Conservation (phyloP, 2,113 vertebrate species). For the Procavia capensis region DNA sequence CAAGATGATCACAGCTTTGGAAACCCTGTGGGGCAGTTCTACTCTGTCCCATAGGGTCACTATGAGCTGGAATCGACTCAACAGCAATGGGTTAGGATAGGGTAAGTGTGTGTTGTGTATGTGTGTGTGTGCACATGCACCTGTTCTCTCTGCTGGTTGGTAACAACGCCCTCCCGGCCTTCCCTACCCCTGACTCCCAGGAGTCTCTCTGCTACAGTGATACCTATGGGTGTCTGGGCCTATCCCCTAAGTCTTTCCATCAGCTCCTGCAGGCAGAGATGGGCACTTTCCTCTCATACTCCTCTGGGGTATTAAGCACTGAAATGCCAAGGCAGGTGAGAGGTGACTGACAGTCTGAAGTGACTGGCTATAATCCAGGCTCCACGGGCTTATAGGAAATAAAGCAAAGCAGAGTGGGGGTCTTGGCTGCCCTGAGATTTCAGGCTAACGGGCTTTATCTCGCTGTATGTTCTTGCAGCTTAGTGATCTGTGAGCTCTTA, state of each 20-base stretch:
- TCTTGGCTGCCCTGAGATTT: background rate
- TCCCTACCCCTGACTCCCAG: background rate
- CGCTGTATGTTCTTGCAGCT: slow-evolving; percentile 74
- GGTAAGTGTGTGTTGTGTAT: no score
- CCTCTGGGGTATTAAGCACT: slow-evolving; percentile 42
- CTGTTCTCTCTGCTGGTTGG: background rate
- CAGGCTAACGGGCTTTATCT: slow-evolving; percentile 79
- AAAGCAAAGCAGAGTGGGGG: background rate
- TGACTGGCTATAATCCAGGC: slow-evolving; percentile 68
- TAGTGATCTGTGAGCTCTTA: slow-evolving; percentile 80
- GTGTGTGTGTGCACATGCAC: accelerated
- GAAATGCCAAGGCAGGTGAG: slow-evolving; percentile 69
- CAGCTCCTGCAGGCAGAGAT: background rate
- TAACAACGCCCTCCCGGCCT: background rate
- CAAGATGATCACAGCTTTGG: no score
- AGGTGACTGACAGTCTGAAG: slow-evolving; percentile 68
- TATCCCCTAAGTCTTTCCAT: background rate
- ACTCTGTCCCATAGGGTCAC: no score
- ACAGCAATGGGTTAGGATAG: background rate
- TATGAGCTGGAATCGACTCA: no score
- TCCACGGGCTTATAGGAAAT: slow-evolving; percentile 70
- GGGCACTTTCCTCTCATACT: background rate
- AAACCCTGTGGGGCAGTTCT: no score
- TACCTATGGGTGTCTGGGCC: background rate
- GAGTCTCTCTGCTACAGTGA: background rate